phyloP scores from a whole-genome alignment of 2,797 vertebrate genomes.

The Anguilla anguilla region DNA sequence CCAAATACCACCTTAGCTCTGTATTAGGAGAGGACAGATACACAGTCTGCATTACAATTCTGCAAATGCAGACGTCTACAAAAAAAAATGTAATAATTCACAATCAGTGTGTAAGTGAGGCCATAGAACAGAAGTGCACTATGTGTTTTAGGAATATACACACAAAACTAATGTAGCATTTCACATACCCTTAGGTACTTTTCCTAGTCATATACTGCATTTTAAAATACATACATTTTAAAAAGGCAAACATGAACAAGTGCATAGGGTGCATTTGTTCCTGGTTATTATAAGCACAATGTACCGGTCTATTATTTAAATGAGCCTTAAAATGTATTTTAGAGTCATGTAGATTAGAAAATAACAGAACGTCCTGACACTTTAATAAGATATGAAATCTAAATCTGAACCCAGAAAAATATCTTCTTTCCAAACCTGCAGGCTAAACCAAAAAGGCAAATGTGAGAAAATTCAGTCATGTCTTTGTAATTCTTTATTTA shows the following conservation, averaged over 20 bases:
- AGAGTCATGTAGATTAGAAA: neutral
- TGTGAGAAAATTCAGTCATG: neutral
- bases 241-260: neutral
- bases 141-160: neutral
- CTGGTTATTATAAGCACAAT: neutral
- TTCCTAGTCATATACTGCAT: neutral
- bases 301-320: neutral
- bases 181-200: neutral
- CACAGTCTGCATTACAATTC: neutral
- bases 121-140: neutral
- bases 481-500: no score
- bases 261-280: neutral
- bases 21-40: slow-evolving; percentile 3
- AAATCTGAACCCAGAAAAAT: no score
- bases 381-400: no score
- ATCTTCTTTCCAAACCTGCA: no score
- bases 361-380: neutral
- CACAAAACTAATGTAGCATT: neutral
- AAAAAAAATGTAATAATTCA: neutral
- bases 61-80: neutral
- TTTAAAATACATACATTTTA: neutral
- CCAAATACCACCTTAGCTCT: slow-evolving; percentile 46
- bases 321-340: neutral
- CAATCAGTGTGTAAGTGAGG: neutral
- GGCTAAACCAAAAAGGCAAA: neutral